These are phyloP conservation scores for Ips nitidus DNA, from an alignment of 1,140 invertebrate species.

Conservation along the genomic window DNA sequence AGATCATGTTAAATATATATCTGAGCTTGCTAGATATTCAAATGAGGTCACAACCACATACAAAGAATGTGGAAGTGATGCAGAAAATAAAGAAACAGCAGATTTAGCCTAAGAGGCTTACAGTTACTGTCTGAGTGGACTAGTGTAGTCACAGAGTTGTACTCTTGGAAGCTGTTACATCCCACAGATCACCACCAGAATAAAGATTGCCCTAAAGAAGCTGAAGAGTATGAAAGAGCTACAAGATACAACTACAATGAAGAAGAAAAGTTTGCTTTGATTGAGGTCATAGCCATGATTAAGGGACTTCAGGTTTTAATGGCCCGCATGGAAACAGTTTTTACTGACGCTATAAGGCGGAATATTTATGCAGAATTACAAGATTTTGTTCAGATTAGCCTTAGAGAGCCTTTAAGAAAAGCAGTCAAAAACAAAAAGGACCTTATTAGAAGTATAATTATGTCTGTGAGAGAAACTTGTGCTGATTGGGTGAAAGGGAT, in stretches of 20 bases:
- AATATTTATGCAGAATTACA: slow-evolving; percentile 97
- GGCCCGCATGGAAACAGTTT: slow-evolving; percentile 96
- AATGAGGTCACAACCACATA: slow-evolving; percentile 94
- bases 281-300: slow-evolving; percentile 99
- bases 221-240: slow-evolving; percentile 99
- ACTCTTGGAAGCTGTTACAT: slow-evolving; percentile 97
- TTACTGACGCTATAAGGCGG: slow-evolving; percentile 91
- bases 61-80: slow-evolving; percentile 89
- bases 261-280: slow-evolving; percentile 97
- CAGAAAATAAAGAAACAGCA: slow-evolving; percentile 90
- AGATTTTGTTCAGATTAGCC: slow-evolving; percentile 91
- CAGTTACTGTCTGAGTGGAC: slow-evolving; percentile 97
- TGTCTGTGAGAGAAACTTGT: slow-evolving; percentile 94
- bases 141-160: slow-evolving; percentile 94
- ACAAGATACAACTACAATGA: slow-evolving; percentile 97
- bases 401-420: slow-evolving; percentile 93
- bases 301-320: slow-evolving; percentile 98
- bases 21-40: slow-evolving; percentile 91
- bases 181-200: slow-evolving; percentile 98
- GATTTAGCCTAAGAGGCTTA: slow-evolving; percentile 90
- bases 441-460: slow-evolving; percentile 89
- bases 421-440: slow-evolving; percentile 99
- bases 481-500: slow-evolving; percentile 94
- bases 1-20: slow-evolving; percentile 97
- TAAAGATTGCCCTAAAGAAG: slow-evolving; percentile 91